Base-by-base conservation (phyloP, 1,140 invertebrate species). In the Diachasma alloeum region DNA sequence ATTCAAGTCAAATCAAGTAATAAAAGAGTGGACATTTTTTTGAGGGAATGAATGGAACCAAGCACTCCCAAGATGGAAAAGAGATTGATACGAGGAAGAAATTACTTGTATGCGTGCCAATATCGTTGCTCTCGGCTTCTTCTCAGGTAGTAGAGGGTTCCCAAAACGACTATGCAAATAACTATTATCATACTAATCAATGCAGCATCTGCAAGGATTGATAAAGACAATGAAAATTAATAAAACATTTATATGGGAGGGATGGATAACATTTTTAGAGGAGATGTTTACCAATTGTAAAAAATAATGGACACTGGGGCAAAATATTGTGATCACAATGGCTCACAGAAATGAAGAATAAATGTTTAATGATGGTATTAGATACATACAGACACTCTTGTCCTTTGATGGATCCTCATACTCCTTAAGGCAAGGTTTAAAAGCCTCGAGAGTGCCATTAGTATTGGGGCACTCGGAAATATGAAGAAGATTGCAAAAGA, bases 401-500 rank as follows among this genome's bases (percentile, higher is more conserved):
- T 56, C 66, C 39, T 72, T 31, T 36, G 44, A 36, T 44, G 63
- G 13, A 26, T 59, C 36, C 10, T 56, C 22, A 9, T 74, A 42
- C 13, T 59, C 48, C 31, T 73, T 81, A 66, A 86, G 80, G 72
- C 88, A 88, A 48, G 85, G 80, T 69, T 79, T 81, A 71, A 90
- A 39, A 44, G 85, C 76, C 19, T 80, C 72, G 53, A 90, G 66
- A 74, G 87, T 87, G 8, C 92, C 92, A 83, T 92, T 92, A 72
- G 88, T 91, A 26, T 81, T 78, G 0, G 88, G 86, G 69, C 88
- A 87, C 1, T 85, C 72, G 17, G 26, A 9, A 19, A 94, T 78
- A 56, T 92, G 84, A 4, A 94, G 84, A 42, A 94, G 89, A 80
- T 91, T 85, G 79, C 93, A 93, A 84, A 94, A 92, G n/a, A 95